phyloP scores from a whole-genome alignment of 2,888 invertebrate species.

The Amblyteles armatorius region DNA sequence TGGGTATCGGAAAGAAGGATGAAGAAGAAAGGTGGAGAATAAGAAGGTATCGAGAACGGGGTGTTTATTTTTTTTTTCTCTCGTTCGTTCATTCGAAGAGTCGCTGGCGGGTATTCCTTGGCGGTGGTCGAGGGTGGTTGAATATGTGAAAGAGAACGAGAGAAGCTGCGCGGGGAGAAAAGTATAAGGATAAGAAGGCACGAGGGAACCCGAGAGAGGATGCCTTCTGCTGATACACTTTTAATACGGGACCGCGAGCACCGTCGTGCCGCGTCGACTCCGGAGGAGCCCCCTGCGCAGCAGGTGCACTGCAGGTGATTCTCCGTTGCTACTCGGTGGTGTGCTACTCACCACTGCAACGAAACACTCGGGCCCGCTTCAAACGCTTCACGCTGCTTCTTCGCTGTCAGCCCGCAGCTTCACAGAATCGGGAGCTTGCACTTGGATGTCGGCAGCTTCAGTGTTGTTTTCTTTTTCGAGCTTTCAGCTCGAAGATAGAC shows the following conservation, averaged over 20 bases:
- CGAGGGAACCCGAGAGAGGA: slow-evolving; percentile 44
- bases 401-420: background rate
- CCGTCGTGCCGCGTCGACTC: slow-evolving; percentile 2
- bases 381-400: slow-evolving; percentile 15
- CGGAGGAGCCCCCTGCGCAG: slow-evolving; percentile 83
- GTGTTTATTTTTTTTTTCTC: slow-evolving; percentile 15
- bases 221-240: slow-evolving; percentile 65
- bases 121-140: slow-evolving; percentile 61
- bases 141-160: slow-evolving; percentile 48
- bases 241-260: slow-evolving; percentile 63
- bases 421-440: background rate
- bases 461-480: background rate
- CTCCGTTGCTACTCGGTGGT: slow-evolving; percentile 76
- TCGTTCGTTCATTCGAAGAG: slow-evolving; percentile 28
- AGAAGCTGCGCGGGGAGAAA: slow-evolving; percentile 33
- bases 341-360: slow-evolving; percentile 32
- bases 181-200: slow-evolving; percentile 11
- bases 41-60: slow-evolving; percentile 11
- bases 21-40: slow-evolving; percentile 30
- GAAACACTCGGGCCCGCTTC: slow-evolving; percentile 28
- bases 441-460: background rate
- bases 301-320: slow-evolving; percentile 84
- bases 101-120: slow-evolving; percentile 57
- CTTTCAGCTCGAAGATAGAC: background rate
- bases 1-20: slow-evolving; percentile 32